Percentiles rank a stretch among this genome's conserved stretches.
phyloP scores from a whole-genome alignment of 1,140 invertebrate genomes.

The Melitaea cinxia region DNA sequence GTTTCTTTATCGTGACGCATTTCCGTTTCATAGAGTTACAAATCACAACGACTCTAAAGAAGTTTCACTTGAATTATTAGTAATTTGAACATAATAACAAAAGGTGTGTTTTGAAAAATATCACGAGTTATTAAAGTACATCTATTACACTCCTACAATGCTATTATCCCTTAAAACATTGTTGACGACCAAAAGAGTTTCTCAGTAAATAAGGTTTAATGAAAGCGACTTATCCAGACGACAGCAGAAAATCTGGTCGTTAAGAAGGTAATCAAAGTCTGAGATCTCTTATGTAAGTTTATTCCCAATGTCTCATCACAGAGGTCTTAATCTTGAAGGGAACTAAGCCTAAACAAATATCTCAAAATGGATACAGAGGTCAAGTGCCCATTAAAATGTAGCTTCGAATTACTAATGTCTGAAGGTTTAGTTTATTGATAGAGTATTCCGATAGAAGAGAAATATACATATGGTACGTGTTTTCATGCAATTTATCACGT shows the following conservation, averaged over 20 bases:
- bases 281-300: constrained; percentile 4
- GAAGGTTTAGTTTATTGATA: neutral
- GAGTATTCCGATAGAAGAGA: no score
- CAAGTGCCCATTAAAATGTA: neutral
- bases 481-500: no score
- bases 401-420: neutral
- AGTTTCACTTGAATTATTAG: no score
- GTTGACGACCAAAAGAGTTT: neutral
- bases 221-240: neutral
- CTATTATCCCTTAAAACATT: no score
- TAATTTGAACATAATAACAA: no score
- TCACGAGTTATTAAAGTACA: no score
- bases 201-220: neutral
- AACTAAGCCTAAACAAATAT: neutral
- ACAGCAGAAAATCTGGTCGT: neutral
- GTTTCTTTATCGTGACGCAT: no score
- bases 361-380: neutral
- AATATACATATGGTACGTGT: no score
- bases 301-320: neutral
- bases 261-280: neutral
- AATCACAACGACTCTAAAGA: no score
- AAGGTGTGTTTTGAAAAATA: no score
- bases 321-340: neutral
- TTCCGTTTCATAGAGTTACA: no score
- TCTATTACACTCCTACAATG: no score